Conservation (phyloP, 2,888 invertebrate genomes). For the Brenthis ino region DNA sequence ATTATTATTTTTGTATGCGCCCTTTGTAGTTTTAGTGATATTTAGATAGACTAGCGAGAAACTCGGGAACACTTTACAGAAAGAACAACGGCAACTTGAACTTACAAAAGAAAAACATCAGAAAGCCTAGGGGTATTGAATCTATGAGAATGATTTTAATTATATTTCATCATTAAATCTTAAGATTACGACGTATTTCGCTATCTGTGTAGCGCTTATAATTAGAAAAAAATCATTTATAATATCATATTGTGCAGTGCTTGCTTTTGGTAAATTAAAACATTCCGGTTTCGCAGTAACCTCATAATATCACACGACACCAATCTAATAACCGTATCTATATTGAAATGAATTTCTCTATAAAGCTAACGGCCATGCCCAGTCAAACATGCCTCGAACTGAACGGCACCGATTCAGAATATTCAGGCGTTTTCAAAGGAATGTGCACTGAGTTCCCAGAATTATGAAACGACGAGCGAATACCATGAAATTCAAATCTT, state of each 20-base stretch:
- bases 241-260: neutral
- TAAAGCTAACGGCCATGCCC: constrained; percentile 9
- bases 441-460: constrained; percentile 29
- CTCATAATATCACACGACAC: constrained; percentile 4
- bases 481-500: constrained; percentile 21
- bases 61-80: no score
- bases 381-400: constrained; percentile 27
- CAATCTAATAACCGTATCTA: constrained; percentile 11
- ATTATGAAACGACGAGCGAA: constrained; percentile 30
- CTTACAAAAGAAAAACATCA: no score
- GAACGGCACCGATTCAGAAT: constrained; percentile 28
- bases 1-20: no score
- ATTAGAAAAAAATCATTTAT: no score
- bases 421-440: constrained; percentile 30
- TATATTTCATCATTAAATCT: no score
- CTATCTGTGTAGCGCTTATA: no score
- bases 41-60: no score
- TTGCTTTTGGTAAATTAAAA: neutral
- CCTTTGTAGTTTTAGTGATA: no score
- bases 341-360: constrained; percentile 16
- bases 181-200: no score
- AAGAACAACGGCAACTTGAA: no score
- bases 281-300: neutral
- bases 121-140: no score
- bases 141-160: no score